phyloP scores from a whole-genome alignment of 2,113 vertebrate species.

The Elanoides forficatus region DNA sequence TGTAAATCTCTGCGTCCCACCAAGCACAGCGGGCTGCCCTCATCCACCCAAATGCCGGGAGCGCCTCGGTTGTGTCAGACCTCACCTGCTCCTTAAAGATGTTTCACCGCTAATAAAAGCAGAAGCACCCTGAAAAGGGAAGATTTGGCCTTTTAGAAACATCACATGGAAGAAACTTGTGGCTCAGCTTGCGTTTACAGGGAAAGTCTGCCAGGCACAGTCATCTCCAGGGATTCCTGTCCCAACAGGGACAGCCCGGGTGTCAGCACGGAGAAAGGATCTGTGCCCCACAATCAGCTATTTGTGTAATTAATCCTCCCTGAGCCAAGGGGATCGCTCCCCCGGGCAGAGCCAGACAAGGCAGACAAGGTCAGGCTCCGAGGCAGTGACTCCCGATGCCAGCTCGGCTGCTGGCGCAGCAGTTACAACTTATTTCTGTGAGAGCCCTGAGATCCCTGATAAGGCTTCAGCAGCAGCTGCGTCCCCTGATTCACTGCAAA shows the following conservation, averaged over 20 bases:
- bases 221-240: neutral
- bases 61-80: fast-evolving
- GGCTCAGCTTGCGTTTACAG: neutral
- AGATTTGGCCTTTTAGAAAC: neutral
- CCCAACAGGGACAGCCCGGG: neutral
- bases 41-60: fast-evolving
- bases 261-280: fast-evolving
- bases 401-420: fast-evolving
- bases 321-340: fast-evolving
- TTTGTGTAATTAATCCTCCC: neutral
- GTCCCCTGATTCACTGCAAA: neutral
- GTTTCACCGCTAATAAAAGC: neutral
- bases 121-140: neutral
- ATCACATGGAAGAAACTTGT: fast-evolving
- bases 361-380: fast-evolving
- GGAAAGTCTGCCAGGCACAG: neutral
- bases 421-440: fast-evolving
- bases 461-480: neutral
- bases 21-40: fast-evolving
- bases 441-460: neutral
- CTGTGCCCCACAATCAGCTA: fast-evolving
- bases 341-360: neutral
- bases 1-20: neutral
- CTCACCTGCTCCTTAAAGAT: neutral
- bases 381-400: fast-evolving